These are phyloP conservation scores for Poecilia gillii DNA, from an alignment of 2,797 vertebrate genomes.

Conservation along the genomic window DNA sequence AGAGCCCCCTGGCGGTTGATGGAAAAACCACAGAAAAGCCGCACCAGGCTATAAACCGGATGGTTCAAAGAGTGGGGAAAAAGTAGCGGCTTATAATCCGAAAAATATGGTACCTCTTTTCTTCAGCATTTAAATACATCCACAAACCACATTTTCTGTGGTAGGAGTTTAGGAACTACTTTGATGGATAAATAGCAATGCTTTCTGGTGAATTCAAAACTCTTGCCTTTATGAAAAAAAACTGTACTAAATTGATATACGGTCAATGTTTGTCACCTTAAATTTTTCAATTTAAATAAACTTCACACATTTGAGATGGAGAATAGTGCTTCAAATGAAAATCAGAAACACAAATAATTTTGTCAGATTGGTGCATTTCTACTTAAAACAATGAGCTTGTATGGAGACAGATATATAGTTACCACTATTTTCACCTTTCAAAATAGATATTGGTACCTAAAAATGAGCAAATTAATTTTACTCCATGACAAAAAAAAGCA, in stretches of 20 bases:
- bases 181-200: not conserved
- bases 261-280: not conserved
- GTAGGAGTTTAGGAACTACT: not conserved
- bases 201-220: not conserved
- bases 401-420: not conserved
- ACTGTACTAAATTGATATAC: not conserved
- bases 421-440: not conserved
- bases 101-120: not conserved
- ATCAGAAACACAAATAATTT: not conserved
- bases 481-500: not conserved
- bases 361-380: not conserved
- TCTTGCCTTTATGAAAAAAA: not conserved
- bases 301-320: not conserved
- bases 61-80: no score
- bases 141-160: not conserved
- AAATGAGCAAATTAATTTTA: not conserved
- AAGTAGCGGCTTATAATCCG: no score
- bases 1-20: no score
- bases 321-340: not conserved
- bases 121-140: not conserved
- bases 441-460: not conserved
- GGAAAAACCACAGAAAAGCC: no score
- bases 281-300: not conserved
- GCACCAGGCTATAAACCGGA: no score
- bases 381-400: not conserved